These are phyloP conservation scores for Mionectes macconnelli DNA, from an alignment of 2,113 vertebrate genomes.

Conservation along the genomic window DNA sequence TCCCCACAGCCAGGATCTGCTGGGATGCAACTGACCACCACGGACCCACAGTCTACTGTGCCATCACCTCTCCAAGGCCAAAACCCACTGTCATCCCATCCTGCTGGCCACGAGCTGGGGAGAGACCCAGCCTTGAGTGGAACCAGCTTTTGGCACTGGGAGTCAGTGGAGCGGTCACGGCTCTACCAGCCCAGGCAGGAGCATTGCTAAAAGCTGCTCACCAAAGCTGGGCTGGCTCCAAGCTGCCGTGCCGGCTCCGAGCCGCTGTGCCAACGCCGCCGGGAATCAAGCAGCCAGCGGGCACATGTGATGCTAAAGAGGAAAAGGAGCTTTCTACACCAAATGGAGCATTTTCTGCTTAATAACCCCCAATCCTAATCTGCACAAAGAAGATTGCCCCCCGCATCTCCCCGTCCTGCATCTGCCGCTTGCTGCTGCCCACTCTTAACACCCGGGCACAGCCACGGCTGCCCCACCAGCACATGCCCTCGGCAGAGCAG, in stretches of 20 bases:
- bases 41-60: neutral
- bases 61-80: neutral
- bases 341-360: slow-evolving; percentile 46
- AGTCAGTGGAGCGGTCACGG: neutral
- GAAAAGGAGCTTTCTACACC: slow-evolving; percentile 18
- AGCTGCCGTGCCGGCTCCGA: neutral
- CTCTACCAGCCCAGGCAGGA: neutral
- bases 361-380: slow-evolving; percentile 52
- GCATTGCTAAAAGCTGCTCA: neutral
- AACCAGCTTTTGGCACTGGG: neutral
- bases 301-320: neutral
- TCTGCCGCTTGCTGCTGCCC: neutral
- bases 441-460: neutral
- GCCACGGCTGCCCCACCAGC: neutral
- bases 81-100: rapidly evolving
- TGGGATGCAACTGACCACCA: rapidly evolving
- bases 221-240: neutral
- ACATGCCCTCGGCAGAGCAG: neutral
- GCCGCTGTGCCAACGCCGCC: neutral
- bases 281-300: slow-evolving; percentile 1
- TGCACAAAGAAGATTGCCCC: neutral
- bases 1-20: neutral
- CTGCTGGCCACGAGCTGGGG: rapidly evolving
- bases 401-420: neutral
- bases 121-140: rapidly evolving